Base-by-base conservation (phyloP, 2,888 invertebrate genomes). In the Aradus depressus region DNA sequence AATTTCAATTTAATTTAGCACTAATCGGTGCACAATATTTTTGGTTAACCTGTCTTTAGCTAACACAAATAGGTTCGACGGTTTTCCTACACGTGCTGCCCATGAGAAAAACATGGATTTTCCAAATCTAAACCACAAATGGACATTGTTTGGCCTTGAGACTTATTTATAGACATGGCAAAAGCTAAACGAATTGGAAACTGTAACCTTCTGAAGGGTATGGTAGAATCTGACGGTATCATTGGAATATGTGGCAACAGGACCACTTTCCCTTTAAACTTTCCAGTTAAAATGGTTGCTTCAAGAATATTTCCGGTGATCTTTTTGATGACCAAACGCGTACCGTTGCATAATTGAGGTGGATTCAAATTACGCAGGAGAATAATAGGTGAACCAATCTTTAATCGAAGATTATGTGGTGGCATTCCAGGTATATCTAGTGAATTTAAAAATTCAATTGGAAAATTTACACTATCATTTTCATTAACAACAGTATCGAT, bases 381-480 rank as follows among this genome's bases (percentile, higher is more conserved):
- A 23, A 60, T 62, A 25, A 61, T 51, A 39, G 55, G 53, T 21
- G 58, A 50, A 37, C 62, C 62, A 38, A 62, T 54, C 55, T 62
- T 62, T 44, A 62, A 56, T 49, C 51, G 8, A 18, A 59, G 44
- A 51, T 41, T 47, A 47, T 60, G 55, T 39, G 44, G 52, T 55
- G 52, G 57, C 41, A 57, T 49, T 44, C 52, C 53, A 47, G 55
- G 51, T 50, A 62, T 44, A 55, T 63, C 61, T 56, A 63, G 59
- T 23, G 61, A 63, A 56, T 64, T 63, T 58, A 63, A 62, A 62
- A 63, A 61, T 60, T 64, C 62, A 50, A 44, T 57, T 58, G 63
- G 61, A 31, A 32, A 50, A 6, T 42, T 50, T 25, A 41, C 49
- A 25, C 58, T 60, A 57, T 58, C 53, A 28, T 56, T 53, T 48